A percentile compares a stretch with the other conserved stretches of the same genome.
These are phyloP conservation scores for Aphaenogaster rudis DNA, from an alignment of 1,140 invertebrate species.

Conservation along the genomic window DNA sequence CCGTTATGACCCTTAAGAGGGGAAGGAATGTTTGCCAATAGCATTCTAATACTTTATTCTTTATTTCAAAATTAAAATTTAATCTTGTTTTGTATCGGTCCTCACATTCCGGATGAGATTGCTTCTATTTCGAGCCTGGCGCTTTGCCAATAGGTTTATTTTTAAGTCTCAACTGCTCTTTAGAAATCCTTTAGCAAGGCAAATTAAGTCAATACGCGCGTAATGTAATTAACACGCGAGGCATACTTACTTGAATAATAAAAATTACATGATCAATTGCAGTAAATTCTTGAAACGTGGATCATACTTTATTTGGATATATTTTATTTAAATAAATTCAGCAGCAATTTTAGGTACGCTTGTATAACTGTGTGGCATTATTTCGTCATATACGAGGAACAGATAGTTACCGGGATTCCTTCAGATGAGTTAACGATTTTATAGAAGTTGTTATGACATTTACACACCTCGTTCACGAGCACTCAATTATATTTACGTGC, in stretches of 20 bases:
- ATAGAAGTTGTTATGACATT: conserved; percentile 28
- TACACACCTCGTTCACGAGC: conserved; percentile 14
- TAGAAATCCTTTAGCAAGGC: conserved; percentile 9
- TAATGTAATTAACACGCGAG: conserved; percentile 40
- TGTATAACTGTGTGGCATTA: neutral
- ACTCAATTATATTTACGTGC: conserved; percentile 60
- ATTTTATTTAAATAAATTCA: neutral
- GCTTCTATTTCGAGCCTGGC: conserved; percentile 82
- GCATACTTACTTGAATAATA: neutral
- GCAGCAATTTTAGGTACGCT: neutral
- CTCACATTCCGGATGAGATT: conserved; percentile 75
- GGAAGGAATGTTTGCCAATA: conserved; percentile 78
- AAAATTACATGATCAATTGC: conserved; percentile 8
- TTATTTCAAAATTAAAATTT: conserved; percentile 87
- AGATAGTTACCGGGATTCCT: conserved; percentile 16
- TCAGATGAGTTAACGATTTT: conserved; percentile 43
- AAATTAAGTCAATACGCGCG: conserved; percentile 43
- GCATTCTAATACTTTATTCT: conserved; percentile 85
- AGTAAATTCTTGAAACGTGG: neutral
- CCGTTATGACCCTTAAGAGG: conserved; percentile 64
- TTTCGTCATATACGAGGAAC: neutral
- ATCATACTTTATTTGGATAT: neutral
- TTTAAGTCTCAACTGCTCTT: conserved; percentile 44
- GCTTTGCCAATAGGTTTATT: conserved; percentile 76
- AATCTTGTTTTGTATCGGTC: conserved; percentile 77